These are phyloP conservation scores for Gnathonemus echidnorhynchus DNA, from an alignment of 2,113 vertebrate genomes.

Conservation along the genomic window DNA sequence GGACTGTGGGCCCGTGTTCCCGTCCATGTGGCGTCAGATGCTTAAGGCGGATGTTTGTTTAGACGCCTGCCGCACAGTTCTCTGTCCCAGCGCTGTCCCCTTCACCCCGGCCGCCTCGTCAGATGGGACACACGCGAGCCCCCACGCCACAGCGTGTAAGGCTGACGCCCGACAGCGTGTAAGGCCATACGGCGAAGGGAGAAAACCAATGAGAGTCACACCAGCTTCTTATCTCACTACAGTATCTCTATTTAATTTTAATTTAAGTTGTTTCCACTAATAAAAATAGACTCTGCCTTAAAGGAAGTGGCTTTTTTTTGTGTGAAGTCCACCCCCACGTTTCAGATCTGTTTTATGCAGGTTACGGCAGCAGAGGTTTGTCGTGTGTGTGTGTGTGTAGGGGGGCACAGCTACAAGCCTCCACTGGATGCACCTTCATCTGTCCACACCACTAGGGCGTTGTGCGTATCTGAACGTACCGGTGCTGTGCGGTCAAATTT, in stretches of 20 bases:
- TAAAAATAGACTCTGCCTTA: background rate
- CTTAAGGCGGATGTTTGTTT: background rate
- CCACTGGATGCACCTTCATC: background rate
- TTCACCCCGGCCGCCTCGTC: background rate
- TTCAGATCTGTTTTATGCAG: background rate
- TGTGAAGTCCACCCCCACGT: conserved; percentile 1
- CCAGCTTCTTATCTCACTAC: background rate
- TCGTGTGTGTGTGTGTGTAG: background rate
- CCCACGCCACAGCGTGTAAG: background rate
- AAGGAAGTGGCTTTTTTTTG: conserved; percentile 6
- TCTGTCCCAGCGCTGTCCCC: background rate
- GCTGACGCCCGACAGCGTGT: background rate
- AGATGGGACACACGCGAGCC: background rate
- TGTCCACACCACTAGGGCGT: background rate
- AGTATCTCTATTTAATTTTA: background rate
- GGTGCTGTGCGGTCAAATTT: background rate
- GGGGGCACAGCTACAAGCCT: background rate
- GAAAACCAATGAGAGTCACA: background rate
- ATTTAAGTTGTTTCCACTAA: background rate
- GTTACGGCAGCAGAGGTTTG: background rate
- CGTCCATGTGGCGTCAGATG: background rate
- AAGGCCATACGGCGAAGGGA: background rate
- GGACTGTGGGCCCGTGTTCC: background rate
- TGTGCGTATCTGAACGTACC: background rate
- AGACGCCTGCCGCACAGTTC: background rate